Evolutionary conservation across 1,140 invertebrate species (phyloP).

Genomic region (Bombus huntii): DNA sequence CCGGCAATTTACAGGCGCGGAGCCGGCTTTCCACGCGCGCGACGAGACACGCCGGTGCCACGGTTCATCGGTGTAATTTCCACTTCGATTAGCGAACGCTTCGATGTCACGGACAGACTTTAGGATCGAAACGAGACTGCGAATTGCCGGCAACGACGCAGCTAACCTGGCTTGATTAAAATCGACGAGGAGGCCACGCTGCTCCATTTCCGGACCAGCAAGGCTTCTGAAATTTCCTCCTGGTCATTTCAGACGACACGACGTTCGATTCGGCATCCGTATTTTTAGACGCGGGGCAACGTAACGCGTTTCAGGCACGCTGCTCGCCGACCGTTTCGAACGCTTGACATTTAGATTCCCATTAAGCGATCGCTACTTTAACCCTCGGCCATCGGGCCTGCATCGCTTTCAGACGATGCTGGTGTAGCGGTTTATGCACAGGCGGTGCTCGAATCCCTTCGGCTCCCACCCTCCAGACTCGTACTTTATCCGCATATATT

Average conservation of each 20-base stretch:
- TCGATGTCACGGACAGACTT: not conserved
- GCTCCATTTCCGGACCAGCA: constrained; percentile 16
- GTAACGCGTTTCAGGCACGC: not conserved
- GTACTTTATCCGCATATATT: too few species aligned
- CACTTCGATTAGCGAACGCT: constrained; percentile 66
- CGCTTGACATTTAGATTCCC: constrained; percentile 9
- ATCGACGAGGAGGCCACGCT: constrained; percentile 45
- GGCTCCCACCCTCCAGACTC: accelerated
- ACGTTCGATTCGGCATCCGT: not conserved
- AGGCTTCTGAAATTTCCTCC: constrained; percentile 7
- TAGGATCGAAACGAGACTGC: not conserved
- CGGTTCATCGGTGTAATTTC: constrained; percentile 69
- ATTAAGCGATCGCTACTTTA: too few species aligned
- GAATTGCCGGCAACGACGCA: constrained; percentile 61
- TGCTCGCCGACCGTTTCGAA: not conserved
- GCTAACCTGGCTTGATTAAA: constrained; percentile 68
- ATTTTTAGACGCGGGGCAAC: not conserved
- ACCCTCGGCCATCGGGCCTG: too few species aligned
- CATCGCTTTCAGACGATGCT: too few species aligned
- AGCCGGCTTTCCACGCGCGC: constrained; percentile 24
- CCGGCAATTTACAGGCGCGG: constrained; percentile 53
- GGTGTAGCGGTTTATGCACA: too few species aligned
- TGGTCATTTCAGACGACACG: not conserved
- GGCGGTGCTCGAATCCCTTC: too few species aligned
- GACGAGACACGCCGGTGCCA: not conserved